Conservation (phyloP, 2,888 invertebrate genomes). For the Callyntrura sp. region DNA sequence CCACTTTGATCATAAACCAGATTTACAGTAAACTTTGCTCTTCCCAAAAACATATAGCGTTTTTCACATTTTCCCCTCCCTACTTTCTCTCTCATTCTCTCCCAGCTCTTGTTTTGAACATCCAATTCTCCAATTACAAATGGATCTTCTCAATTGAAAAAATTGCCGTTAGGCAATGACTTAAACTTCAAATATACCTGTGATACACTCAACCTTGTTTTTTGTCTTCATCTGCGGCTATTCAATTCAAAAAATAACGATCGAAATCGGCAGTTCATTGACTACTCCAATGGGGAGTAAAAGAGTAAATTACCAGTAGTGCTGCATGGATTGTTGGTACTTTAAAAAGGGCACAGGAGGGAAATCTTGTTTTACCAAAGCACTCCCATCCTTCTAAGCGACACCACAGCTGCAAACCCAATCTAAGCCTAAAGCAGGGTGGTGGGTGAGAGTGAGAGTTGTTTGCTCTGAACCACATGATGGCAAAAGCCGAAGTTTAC, state of each 20-base stretch:
- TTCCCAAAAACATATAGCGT: background rate
- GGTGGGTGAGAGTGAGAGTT: too few species aligned
- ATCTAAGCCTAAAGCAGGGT: too few species aligned
- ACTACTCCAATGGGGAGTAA: conserved; percentile 22
- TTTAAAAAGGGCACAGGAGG: too few species aligned
- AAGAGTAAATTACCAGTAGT: conserved; percentile 31
- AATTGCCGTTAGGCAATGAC: conserved; percentile 16
- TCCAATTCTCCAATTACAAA: background rate
- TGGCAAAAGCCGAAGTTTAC: background rate
- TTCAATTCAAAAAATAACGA: background rate
- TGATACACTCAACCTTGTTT: background rate
- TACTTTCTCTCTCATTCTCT: background rate
- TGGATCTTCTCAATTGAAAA: conserved; percentile 36
- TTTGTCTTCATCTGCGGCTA: background rate
- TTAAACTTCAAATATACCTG: too few species aligned
- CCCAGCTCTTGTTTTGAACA: too few species aligned
- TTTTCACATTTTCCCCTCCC: background rate
- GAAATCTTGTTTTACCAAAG: too few species aligned
- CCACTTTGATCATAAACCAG: conserved; percentile 57
- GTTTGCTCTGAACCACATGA: too few species aligned
- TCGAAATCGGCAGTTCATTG: conserved; percentile 34
- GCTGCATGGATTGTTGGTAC: background rate
- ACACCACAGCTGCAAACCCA: background rate
- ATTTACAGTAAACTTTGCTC: conserved; percentile 59
- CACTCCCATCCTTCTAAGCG: background rate